phyloP scores from a whole-genome alignment of 2,797 vertebrate genomes.

The Danio albolineatus region DNA sequence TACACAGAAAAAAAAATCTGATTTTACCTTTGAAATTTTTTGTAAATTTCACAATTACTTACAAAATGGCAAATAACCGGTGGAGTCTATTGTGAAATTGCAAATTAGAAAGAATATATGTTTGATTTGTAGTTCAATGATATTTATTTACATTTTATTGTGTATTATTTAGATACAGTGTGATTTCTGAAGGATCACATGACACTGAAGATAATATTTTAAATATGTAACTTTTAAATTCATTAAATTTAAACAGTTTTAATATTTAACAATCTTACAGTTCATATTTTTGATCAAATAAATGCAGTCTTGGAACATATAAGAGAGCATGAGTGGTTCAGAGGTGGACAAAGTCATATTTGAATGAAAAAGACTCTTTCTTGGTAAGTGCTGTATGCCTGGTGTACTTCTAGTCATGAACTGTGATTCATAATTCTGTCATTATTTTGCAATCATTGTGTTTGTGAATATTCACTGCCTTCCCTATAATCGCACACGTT shows the following conservation, averaged over 20 bases:
- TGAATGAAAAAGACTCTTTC: not conserved
- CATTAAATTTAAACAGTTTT: not conserved
- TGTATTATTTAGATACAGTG: too few species aligned
- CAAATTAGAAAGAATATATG: too few species aligned
- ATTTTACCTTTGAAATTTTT: too few species aligned
- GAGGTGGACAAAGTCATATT: not conserved
- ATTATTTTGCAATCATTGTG: slow-evolving; percentile 17
- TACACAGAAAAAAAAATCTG: too few species aligned
- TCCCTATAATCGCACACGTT: slow-evolving; percentile 24
- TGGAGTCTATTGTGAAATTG: too few species aligned
- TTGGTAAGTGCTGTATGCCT: slow-evolving; percentile 14
- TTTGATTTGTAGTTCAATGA: too few species aligned
- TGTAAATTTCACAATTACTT: too few species aligned
- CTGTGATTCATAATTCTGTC: slow-evolving; percentile 21
- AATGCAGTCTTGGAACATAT: not conserved
- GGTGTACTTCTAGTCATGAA: slow-evolving; percentile 28
- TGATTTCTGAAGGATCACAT: not conserved
- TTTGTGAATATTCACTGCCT: slow-evolving; percentile 30
- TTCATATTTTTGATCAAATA: slow-evolving; percentile 15
- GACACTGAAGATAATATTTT: not conserved
- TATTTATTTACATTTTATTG: too few species aligned
- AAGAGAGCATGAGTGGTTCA: not conserved
- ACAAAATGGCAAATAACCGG: too few species aligned
- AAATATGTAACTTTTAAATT: too few species aligned
- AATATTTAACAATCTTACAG: not conserved